Evolutionary conservation across 2,113 vertebrate genomes (phyloP).

Genomic region (Parus major): DNA sequence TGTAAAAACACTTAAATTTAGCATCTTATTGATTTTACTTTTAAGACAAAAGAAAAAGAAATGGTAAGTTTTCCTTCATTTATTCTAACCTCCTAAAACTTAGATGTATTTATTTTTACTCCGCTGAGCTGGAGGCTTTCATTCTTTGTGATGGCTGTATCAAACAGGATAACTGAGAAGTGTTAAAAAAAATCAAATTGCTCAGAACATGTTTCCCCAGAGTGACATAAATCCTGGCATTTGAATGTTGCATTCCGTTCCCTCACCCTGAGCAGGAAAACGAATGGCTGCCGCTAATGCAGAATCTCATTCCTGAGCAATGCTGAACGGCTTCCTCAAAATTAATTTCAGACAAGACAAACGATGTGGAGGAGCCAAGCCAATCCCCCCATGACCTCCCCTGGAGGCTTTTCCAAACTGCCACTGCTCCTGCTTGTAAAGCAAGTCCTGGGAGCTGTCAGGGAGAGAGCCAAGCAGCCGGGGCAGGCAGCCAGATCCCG

Average conservation of each 20-base stretch:
- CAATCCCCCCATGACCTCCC: conserved; percentile 22
- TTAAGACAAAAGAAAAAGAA: not conserved
- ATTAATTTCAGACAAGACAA: conserved; percentile 57
- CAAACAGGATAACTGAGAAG: not conserved
- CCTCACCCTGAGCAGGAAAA: not conserved
- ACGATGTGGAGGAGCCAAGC: not conserved
- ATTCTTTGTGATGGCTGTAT: not conserved
- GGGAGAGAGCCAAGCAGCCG: not conserved
- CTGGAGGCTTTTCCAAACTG: conserved; percentile 49
- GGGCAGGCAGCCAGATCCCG: conserved; percentile 10
- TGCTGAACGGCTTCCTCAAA: conserved; percentile 26
- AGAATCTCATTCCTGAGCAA: conserved; percentile 6
- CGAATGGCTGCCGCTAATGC: not conserved
- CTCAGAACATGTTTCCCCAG: not conserved
- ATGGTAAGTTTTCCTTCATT: not conserved
- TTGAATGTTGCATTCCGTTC: not conserved
- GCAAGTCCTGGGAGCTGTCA: conserved; percentile 36
- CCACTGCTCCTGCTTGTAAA: conserved; percentile 34
- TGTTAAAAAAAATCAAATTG: not conserved
- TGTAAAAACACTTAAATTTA: not conserved
- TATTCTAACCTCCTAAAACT: not conserved
- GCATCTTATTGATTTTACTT: not conserved
- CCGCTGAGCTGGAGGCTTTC: not conserved
- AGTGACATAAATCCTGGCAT: conserved; percentile 24
- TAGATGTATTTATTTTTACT: not conserved